These are phyloP conservation scores for Chondrosia reniformis DNA, from an alignment of 37 sponge, comb jelly and placozoan genomes.

Conservation along the genomic window DNA sequence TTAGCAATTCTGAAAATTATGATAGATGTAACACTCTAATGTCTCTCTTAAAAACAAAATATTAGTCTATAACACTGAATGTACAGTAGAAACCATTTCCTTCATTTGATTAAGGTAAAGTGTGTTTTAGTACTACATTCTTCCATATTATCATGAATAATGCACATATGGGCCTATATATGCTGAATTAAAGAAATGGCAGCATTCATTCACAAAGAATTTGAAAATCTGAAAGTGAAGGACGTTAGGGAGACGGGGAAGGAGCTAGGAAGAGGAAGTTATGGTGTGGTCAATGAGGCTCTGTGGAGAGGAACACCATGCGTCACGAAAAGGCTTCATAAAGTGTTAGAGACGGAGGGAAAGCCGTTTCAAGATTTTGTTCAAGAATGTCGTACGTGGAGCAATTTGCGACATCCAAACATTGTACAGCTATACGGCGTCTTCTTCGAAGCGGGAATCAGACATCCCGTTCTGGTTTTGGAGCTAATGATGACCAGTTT, in stretches of 20 bases:
- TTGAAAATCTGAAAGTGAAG: too few species aligned
- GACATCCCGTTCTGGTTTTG: slow-evolving; percentile 6
- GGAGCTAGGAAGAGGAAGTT: background rate
- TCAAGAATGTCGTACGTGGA: slow-evolving; percentile 12
- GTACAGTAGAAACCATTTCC: too few species aligned
- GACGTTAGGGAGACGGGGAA: slow-evolving; percentile 4
- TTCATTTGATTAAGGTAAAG: too few species aligned
- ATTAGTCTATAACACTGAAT: too few species aligned
- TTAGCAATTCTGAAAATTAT: too few species aligned
- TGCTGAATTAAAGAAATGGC: too few species aligned
- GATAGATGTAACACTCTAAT: too few species aligned
- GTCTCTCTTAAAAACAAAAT: too few species aligned
- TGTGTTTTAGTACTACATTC: too few species aligned
- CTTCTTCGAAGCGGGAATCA: background rate
- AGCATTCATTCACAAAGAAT: too few species aligned
- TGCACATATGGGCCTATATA: too few species aligned
- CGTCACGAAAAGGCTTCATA: slow-evolving; percentile 15
- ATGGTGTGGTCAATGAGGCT: slow-evolving; percentile 11
- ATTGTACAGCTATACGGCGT: slow-evolving; percentile 7
- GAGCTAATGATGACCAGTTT: slow-evolving; percentile 1
- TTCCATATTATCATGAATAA: too few species aligned
- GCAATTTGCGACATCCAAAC: slow-evolving; percentile 11
- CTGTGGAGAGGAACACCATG: background rate
- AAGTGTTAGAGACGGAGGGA: background rate
- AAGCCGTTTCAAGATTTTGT: slow-evolving; percentile 7